These are phyloP conservation scores for Neria commutata DNA, from an alignment of 2,888 invertebrate genomes.

Conservation along the genomic window DNA sequence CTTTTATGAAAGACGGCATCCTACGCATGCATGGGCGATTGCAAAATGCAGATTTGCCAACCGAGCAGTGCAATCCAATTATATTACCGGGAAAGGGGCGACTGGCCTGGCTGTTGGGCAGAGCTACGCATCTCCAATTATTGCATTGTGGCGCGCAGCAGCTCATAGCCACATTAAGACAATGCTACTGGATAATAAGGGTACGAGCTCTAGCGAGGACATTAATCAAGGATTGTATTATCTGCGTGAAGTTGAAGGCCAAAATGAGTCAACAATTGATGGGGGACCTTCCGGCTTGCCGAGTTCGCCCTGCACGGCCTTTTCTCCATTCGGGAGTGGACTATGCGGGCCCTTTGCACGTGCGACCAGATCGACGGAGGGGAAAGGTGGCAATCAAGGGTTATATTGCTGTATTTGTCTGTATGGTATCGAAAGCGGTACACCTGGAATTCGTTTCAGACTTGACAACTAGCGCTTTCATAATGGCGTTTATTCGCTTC, in stretches of 20 bases:
- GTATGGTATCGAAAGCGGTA: constrained; percentile 17
- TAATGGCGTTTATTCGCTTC: constrained; percentile 22
- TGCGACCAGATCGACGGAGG: background rate
- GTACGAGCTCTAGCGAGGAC: constrained; percentile 7
- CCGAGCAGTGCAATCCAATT: background rate
- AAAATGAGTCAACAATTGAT: constrained; percentile 12
- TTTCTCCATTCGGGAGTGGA: constrained; percentile 20
- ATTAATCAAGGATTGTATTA: constrained; percentile 2
- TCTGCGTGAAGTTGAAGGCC: background rate
- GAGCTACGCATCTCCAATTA: background rate
- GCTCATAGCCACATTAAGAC: constrained; percentile 2
- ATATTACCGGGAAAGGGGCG: background rate
- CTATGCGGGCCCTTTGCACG: constrained; percentile 11
- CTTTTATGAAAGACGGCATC: constrained; percentile 1
- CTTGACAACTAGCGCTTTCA: constrained; percentile 9
- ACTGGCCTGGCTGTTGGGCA: background rate
- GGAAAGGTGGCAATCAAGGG: background rate
- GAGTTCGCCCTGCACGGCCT: constrained; percentile 19
- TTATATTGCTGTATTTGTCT: constrained; percentile 16
- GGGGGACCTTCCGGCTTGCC: constrained; percentile 16
- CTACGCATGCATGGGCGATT: constrained; percentile 7
- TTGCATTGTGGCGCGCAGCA: constrained; percentile 18
- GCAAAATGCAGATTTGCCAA: background rate
- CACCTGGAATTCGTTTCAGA: constrained; percentile 17
- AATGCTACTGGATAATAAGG: constrained; percentile 4